Evolutionary conservation across 2,113 vertebrate genomes (phyloP).

Genomic region (Okapia johnstoni): DNA sequence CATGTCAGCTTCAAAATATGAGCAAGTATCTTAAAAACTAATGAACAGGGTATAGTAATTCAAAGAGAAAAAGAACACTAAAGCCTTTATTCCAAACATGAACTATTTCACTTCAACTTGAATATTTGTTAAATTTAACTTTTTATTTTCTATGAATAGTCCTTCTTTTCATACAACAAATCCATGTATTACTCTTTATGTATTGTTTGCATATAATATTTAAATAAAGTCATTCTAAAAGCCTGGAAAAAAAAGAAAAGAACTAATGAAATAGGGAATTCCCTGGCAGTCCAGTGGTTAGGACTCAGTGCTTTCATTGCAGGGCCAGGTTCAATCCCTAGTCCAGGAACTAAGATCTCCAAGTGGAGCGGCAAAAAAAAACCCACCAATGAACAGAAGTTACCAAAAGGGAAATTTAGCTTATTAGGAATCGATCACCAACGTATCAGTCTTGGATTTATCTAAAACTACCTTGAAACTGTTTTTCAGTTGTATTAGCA

Average conservation of each 20-base stretch:
- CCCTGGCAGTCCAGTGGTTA: neutral
- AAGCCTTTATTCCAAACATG: neutral
- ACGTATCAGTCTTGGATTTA: neutral
- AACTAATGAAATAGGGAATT: neutral
- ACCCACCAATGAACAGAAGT: neutral
- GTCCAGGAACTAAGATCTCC: neutral
- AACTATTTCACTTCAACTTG: neutral
- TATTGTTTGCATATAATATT: neutral
- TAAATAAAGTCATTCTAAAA: constrained; percentile 16
- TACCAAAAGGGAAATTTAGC: neutral
- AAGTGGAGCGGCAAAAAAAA: neutral
- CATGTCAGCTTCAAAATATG: neutral
- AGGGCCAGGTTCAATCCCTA: neutral
- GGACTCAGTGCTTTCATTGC: neutral
- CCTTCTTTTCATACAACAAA: neutral
- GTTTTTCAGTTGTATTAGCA: neutral
- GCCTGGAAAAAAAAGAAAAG: neutral
- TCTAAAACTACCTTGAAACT: neutral
- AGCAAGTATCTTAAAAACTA: neutral
- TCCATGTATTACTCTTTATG: neutral
- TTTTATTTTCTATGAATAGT: neutral
- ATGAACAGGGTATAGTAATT: neutral
- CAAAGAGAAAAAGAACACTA: neutral
- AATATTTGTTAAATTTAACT: neutral
- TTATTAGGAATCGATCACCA: neutral